Conservation (phyloP, 1,140 invertebrate species). For the Drosophila truncata region DNA sequence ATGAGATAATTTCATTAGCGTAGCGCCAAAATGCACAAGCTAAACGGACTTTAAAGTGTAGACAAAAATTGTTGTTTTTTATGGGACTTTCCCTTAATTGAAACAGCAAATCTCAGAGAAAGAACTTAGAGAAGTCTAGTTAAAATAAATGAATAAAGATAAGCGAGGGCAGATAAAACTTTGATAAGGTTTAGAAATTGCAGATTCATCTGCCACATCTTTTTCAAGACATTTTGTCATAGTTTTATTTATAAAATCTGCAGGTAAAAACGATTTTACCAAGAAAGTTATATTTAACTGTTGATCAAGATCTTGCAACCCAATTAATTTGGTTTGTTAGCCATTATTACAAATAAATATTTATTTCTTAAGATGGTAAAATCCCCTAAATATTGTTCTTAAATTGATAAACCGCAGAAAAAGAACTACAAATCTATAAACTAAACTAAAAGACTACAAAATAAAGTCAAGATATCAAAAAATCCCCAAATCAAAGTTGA, state of each 20-base stretch:
- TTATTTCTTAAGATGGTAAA: background rate
- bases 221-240: background rate
- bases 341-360: background rate
- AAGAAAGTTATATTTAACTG: background rate
- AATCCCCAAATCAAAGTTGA: background rate
- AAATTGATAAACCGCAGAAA: background rate
- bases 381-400: background rate
- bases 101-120: background rate
- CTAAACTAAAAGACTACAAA: background rate
- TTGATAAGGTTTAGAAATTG: background rate
- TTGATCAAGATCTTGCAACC: background rate
- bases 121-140: slow-evolving; percentile 1
- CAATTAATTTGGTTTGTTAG: background rate
- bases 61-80: slow-evolving; percentile 4
- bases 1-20: slow-evolving; percentile 61
- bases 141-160: background rate
- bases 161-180: background rate
- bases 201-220: background rate
- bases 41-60: slow-evolving; percentile 20
- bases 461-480: background rate
- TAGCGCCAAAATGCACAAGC: slow-evolving; percentile 52
- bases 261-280: background rate
- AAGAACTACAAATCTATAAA: background rate
- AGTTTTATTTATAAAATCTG: background rate
- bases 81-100: slow-evolving; percentile 31